Evolutionary conservation across 1,140 invertebrate species (phyloP), one percentile per base, ranked within the genome.

Genomic region (Stegodyphus mimosarum): DNA sequence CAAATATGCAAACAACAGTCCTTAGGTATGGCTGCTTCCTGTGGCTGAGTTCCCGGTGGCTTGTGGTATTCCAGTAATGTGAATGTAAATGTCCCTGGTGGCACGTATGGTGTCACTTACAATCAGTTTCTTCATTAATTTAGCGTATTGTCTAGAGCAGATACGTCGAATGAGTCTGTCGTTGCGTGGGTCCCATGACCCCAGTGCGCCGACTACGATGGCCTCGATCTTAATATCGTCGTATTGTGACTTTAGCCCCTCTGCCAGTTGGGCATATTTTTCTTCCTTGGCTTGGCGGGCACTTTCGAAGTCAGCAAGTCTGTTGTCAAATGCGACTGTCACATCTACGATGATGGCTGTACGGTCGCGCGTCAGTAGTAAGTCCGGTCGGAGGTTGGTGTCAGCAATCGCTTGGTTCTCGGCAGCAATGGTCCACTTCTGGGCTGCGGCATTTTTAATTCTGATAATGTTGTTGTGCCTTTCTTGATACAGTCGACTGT

Each of bases 171-270:
- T 5, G 60, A 77, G 49, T 11, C 3, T 49, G 2, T 77, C 75
- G 49, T 66, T 77, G 4, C 9, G 9, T 4, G 55, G 55, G 2
- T 77, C 60, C 75, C 75, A 77, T 17, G 60, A 33, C 6, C 75
- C 75, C 3, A 77, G 75, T 4, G 75, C 33, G 2, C 75, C 75
- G 17, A 64, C 55, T 1, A 77, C 13, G 15, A 77, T n/a, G 5
- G 75, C 17, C 6, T n/a, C 13, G 10, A 77, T 6, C 51, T 49
- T 15, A 0, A 66, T 50, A 0, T 17, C 6, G 0, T 10, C 6
- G 7, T 5, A 18, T 6, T 51, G 55, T 0, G 0, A 4, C 33
- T 3, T 3, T 0, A 77, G 33, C 0, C 0, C 0, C 0, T 51
- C 2, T 0, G 49, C 7, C 0, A 77, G 7, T 0, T 33, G 60